A percentile compares a stretch with the other conserved stretches of the same genome.
Conservation (phyloP, 2,113 vertebrate species). For the Salvator merianae region DNA sequence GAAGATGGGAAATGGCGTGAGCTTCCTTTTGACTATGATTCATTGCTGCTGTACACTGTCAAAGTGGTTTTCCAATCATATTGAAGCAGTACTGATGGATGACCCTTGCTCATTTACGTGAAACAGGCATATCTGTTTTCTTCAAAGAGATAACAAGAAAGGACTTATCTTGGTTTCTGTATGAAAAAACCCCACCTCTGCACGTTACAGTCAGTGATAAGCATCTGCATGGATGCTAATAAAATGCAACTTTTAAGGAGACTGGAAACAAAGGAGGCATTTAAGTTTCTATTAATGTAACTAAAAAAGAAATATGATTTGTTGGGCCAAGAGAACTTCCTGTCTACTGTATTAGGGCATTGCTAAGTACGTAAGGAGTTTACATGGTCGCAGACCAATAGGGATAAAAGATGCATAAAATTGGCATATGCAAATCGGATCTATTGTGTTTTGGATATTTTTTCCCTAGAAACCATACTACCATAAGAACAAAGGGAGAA, state of each 20-base stretch:
- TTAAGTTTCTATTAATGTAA: neutral
- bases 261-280: neutral
- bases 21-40: neutral
- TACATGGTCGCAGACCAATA: no score
- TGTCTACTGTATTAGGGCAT: neutral
- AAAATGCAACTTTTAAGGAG: neutral
- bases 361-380: no score
- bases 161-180: no score
- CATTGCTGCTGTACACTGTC: neutral
- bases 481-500: no score
- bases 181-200: no score
- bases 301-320: neutral
- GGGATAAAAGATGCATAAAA: no score
- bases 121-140: neutral
- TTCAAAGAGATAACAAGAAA: neutral
- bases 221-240: neutral
- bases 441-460: no score
- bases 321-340: neutral
- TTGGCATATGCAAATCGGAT: no score
- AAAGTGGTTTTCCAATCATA: neutral
- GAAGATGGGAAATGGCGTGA: neutral
- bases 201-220: neutral
- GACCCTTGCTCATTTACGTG: neutral
- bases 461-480: no score
- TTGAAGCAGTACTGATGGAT: neutral